phyloP scores from a whole-genome alignment of 2,888 invertebrate genomes.

The Ornithoptera priamus region DNA sequence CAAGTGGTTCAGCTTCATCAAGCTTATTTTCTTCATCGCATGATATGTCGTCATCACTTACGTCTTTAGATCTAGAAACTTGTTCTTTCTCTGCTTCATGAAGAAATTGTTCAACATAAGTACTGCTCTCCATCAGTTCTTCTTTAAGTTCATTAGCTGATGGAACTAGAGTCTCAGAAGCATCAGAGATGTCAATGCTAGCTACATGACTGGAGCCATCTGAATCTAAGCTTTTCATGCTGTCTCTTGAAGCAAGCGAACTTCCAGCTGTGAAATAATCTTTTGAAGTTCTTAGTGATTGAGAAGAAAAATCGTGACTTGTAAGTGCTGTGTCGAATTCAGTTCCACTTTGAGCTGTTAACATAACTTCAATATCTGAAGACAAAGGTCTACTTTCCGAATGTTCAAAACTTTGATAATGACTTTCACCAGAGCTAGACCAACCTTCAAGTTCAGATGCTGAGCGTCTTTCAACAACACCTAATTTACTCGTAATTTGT shows the following conservation, averaged over 20 bases:
- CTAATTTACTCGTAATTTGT: constrained; percentile 71
- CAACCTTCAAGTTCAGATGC: constrained; percentile 89
- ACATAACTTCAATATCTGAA: constrained; percentile 91
- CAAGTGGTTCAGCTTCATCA: constrained; percentile 78
- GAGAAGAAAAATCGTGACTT: constrained; percentile 87
- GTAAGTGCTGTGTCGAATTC: constrained; percentile 93
- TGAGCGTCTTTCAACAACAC: constrained; percentile 83
- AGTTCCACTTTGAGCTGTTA: constrained; percentile 87
- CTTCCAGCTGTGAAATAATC: constrained; percentile 93
- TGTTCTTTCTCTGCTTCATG: constrained; percentile 63
- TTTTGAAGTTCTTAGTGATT: constrained; percentile 87
- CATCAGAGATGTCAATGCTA: constrained; percentile 94
- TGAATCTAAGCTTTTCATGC: constrained; percentile 93
- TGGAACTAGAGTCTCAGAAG: constrained; percentile 95
- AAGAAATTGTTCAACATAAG: constrained; percentile 78
- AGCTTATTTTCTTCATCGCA: constrained; percentile 77
- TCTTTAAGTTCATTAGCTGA: constrained; percentile 91
- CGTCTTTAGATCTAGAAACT: constrained; percentile 64
- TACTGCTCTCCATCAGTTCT: constrained; percentile 83
- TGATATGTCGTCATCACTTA: constrained; percentile 76
- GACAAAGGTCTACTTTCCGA: constrained; percentile 91
- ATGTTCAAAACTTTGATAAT: constrained; percentile 93
- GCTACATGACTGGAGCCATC: constrained; percentile 93
- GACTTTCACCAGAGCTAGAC: constrained; percentile 93
- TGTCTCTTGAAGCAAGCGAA: constrained; percentile 92